phyloP scores from a whole-genome alignment of 2,113 vertebrate species.

The Amblyopsis rosae region DNA sequence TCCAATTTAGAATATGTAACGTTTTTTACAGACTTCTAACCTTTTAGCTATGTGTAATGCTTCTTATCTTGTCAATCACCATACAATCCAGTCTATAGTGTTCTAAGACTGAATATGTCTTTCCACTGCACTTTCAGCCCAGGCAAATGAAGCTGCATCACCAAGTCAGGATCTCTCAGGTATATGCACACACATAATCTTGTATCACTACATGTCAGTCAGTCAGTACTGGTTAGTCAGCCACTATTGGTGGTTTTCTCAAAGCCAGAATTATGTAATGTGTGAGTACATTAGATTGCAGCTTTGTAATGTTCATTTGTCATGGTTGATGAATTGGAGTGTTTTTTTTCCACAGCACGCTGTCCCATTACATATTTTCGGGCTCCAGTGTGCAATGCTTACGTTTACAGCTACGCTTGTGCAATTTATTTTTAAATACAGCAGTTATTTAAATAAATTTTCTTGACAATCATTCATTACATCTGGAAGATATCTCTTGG shows the following conservation, averaged over 20 bases:
- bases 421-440: no score
- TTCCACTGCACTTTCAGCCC: conserved; percentile 80
- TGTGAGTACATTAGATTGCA: no score
- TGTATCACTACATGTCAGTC: neutral
- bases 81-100: neutral
- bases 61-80: neutral
- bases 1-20: no score
- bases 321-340: no score
- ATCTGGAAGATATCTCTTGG: neutral
- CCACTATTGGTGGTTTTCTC: neutral
- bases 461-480: neutral
- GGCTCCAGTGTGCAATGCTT: no score
- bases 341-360: no score
- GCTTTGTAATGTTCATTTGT: no score
- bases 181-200: conserved; percentile 71
- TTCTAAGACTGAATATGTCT: conserved; percentile 37
- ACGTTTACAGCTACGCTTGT: no score
- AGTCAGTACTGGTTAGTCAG: neutral
- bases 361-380: no score
- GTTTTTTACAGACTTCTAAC: no score
- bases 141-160: conserved; percentile 88
- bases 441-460: no score
- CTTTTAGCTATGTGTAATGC: neutral
- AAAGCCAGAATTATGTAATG: neutral
- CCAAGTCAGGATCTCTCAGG: conserved; percentile 94